phyloP scores from a whole-genome alignment of 2,888 invertebrate species.

The Rhagium mordax region DNA sequence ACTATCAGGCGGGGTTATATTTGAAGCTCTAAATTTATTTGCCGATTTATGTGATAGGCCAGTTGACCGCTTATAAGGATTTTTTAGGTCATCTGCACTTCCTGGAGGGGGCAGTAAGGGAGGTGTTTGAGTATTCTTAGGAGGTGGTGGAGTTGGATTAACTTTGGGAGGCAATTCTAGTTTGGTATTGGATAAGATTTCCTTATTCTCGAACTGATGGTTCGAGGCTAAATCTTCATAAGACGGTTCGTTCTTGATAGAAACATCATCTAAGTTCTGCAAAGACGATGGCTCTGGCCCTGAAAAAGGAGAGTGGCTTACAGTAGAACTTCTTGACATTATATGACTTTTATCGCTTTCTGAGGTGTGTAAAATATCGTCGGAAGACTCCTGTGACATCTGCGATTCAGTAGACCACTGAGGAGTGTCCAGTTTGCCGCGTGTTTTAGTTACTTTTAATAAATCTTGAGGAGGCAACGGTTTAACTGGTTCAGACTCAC shows the following conservation, averaged over 20 bases:
- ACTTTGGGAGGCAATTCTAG: constrained; percentile 50
- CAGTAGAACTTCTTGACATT: constrained; percentile 72
- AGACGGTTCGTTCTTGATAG: constrained; percentile 40
- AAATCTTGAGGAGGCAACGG: constrained; percentile 35
- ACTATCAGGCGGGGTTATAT: constrained; percentile 51
- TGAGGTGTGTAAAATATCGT: constrained; percentile 75
- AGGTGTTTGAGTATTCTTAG: constrained; percentile 51
- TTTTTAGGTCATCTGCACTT: constrained; percentile 55
- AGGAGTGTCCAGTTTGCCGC: constrained; percentile 70
- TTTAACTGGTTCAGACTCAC: constrained; percentile 62
- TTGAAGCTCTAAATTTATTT: constrained; percentile 57
- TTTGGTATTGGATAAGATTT: constrained; percentile 56
- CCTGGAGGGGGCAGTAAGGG: constrained; percentile 50
- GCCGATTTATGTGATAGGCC: constrained; percentile 71
- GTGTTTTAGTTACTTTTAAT: constrained; percentile 48
- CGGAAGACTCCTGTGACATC: constrained; percentile 78
- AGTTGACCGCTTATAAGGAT: constrained; percentile 62
- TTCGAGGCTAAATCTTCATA: constrained; percentile 39
- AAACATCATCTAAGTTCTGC: constrained; percentile 35
- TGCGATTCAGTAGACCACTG: constrained; percentile 80
- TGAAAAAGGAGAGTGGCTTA: constrained; percentile 66
- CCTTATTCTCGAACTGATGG: constrained; percentile 61
- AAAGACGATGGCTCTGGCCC: constrained; percentile 42
- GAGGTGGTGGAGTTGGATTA: constrained; percentile 65
- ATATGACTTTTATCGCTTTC: constrained; percentile 77